phyloP scores from a whole-genome alignment of 2,113 vertebrate species.

The Gymnogyps californianus region DNA sequence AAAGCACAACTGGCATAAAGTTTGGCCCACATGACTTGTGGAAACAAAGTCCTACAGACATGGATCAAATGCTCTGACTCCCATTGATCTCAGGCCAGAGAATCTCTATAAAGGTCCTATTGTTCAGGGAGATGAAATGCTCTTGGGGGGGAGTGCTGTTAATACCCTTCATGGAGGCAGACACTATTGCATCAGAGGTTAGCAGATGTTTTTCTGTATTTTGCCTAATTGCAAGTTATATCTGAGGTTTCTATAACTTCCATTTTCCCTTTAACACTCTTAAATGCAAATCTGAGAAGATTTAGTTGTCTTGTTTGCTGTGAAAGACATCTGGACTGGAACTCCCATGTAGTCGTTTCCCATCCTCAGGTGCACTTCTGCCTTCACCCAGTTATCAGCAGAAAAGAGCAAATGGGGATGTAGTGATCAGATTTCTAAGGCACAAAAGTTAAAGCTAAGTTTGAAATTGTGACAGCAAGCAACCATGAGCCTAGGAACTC shows the following conservation, averaged over 20 bases:
- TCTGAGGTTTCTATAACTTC: conserved; percentile 18
- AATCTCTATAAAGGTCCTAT: conserved; percentile 52
- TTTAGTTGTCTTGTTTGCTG: conserved; percentile 64
- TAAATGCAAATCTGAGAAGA: conserved; percentile 34
- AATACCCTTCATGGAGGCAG: neutral
- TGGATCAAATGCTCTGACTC: conserved; percentile 32
- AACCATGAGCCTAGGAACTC: conserved; percentile 68
- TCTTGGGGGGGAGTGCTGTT: neutral
- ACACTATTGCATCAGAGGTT: neutral
- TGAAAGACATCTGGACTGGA: conserved; percentile 42
- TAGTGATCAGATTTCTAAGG: conserved; percentile 69
- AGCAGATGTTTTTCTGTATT: conserved; percentile 27
- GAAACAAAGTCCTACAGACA: conserved; percentile 58
- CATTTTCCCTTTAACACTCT: conserved; percentile 17
- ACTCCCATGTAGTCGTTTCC: conserved; percentile 36
- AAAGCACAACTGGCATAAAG: conserved; percentile 13
- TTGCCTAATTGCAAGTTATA: conserved; percentile 36
- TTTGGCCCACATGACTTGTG: conserved; percentile 40
- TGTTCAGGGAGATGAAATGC: conserved; percentile 17
- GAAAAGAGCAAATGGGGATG: conserved; percentile 62
- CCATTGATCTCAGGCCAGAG: conserved; percentile 47
- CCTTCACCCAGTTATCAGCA: conserved; percentile 53
- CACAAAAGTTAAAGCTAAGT: conserved; percentile 72
- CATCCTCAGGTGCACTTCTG: conserved; percentile 51
- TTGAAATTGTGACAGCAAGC: conserved; percentile 72